These are phyloP conservation scores for Nestor notabilis DNA, from an alignment of 2,113 vertebrate species.

Conservation along the genomic window DNA sequence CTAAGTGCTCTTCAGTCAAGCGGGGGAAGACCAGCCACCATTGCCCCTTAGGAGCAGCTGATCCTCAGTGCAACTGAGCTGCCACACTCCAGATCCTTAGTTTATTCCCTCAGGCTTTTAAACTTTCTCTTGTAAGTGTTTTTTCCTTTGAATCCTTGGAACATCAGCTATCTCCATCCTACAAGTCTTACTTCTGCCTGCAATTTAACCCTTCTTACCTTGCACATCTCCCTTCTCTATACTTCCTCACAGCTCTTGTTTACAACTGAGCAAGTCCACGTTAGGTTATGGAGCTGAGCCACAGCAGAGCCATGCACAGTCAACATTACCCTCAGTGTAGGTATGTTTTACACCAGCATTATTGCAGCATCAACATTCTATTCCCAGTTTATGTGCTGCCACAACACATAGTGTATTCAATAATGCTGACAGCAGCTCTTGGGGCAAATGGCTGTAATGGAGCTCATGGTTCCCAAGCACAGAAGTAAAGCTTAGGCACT, in stretches of 20 bases:
- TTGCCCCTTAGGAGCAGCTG: not conserved
- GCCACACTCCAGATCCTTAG: not conserved
- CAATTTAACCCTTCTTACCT: not conserved
- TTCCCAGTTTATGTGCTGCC: not conserved
- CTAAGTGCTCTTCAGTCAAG: not conserved
- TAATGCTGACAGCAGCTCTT: not conserved
- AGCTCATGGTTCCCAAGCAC: not conserved
- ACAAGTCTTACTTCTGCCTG: not conserved
- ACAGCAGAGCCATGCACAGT: fast-evolving
- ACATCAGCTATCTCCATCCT: not conserved
- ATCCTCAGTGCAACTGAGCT: not conserved
- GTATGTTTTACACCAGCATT: not conserved
- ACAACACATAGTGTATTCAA: not conserved
- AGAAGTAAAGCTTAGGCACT: not conserved
- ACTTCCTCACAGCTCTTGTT: not conserved
- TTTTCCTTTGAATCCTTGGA: not conserved
- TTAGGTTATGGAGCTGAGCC: not conserved
- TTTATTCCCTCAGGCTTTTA: not conserved
- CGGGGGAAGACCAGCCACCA: not conserved
- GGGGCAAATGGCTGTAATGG: not conserved
- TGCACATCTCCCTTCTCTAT: not conserved
- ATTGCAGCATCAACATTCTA: not conserved
- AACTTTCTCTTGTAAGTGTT: not conserved
- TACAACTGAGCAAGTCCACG: not conserved
- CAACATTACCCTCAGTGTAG: not conserved